Conservation (phyloP, 2,888 invertebrate genomes). For the Oasisia sp. region DNA sequence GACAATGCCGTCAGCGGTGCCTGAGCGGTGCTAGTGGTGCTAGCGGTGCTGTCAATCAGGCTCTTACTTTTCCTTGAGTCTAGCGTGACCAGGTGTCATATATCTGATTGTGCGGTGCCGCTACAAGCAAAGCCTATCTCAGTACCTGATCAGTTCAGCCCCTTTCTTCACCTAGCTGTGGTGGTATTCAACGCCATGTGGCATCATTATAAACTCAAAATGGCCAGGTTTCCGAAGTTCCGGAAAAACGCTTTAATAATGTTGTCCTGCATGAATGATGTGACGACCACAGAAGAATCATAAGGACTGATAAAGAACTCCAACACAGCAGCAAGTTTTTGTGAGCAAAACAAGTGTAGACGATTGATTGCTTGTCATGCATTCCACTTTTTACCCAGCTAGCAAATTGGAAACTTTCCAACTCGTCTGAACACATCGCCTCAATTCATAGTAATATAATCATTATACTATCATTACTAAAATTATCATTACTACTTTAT, state of each 20-base stretch:
- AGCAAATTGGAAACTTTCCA: not conserved
- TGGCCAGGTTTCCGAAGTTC: not conserved
- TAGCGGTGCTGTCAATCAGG: not conserved
- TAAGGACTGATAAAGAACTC: not conserved
- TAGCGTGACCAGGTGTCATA: not conserved
- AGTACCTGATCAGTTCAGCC: not conserved
- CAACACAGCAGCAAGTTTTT: not conserved
- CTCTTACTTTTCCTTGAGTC: not conserved
- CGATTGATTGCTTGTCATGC: not conserved
- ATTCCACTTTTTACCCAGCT: not conserved
- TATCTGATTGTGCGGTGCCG: not conserved
- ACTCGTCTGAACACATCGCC: not conserved
- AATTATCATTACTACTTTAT: not conserved
- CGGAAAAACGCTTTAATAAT: not conserved
- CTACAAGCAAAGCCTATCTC: not conserved
- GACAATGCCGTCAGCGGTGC: not conserved
- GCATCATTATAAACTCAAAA: not conserved
- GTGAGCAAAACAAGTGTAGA: not conserved
- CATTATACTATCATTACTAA: not conserved
- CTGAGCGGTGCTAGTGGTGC: no score
- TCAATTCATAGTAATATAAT: not conserved
- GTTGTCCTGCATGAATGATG: not conserved
- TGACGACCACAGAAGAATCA: not conserved
- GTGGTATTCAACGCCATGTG: not conserved
- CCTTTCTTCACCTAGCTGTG: not conserved